Base-by-base conservation (phyloP, 23 tunicate species). In the Styela clava region DNA sequence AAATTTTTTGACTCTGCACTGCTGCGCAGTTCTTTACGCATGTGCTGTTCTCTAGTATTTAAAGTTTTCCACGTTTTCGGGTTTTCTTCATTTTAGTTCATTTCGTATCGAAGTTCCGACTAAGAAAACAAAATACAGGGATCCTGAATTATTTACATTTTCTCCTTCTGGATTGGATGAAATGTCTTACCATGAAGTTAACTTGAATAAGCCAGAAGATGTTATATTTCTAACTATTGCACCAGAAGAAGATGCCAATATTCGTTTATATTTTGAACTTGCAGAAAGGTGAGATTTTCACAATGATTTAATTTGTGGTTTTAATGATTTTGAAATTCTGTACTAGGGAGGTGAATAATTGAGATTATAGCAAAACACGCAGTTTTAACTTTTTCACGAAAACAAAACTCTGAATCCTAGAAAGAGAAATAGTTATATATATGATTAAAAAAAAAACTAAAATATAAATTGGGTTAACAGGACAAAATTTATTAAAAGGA, bases 181-280 rank as follows among this genome's bases (percentile, higher is more conserved):
- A 20, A 89, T 89, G 95, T 89, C 95, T 7, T 89, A 85, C 35
- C 95, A 89, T 62, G 95, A 89, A 64, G 26, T 85, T n/a, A 34
- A 23, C 2, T 24, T 70, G 2, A 51, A 62, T 2, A 25, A 64
- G 5, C 16, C 9, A 3, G 83, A 85, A 21, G 83, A 85, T 36
- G 86, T 89, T 21, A 32, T 76, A 31, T 89, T 89, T 80, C 79
- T 89, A 12, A 65, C 86, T 0, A 73, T 89, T 33, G 22, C 31
- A 22, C 95, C 95, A 2, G 83, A 65, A 33, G 9, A 7, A 19
- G 73, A 56, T 73, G 64, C 32, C 63, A 36, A 74, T 32, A 35
- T 69, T 2, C 63, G 74, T 2, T 24, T 89, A 26, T 89, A 89
- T 37, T 89, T 89, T 81, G 83, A 33, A 9, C 68, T 9, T 61